phyloP scores from a whole-genome alignment of 2,797 vertebrate genomes.

The Labroides dimidiatus region DNA sequence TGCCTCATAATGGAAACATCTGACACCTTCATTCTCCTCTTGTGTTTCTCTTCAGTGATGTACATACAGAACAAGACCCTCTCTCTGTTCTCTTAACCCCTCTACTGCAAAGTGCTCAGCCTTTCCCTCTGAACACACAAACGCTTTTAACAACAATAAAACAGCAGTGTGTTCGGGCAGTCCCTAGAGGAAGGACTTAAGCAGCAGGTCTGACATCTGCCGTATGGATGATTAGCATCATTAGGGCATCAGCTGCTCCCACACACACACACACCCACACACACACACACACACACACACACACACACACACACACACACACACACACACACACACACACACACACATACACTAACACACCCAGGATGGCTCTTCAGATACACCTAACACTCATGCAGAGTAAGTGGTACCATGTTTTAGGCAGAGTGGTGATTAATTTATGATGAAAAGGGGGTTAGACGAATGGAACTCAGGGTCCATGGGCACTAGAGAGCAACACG shows the following conservation, averaged over 20 bases:
- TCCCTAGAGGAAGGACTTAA: conserved; percentile 55
- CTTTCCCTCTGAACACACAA: conserved; percentile 50
- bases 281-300: conserved; percentile 35
- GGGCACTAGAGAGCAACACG: conserved; percentile 32
- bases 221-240: conserved; percentile 75
- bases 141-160: conserved; percentile 63
- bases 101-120: neutral
- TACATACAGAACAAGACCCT: conserved; percentile 17
- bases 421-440: conserved; percentile 60
- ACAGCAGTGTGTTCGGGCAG: conserved; percentile 34
- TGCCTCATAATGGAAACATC: neutral
- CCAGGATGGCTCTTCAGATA: conserved; percentile 60
- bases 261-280: conserved; percentile 40
- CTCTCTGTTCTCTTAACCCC: conserved; percentile 17
- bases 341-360: conserved; percentile 31
- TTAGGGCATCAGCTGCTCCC: conserved; percentile 72
- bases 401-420: conserved; percentile 57
- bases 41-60: conserved; percentile 14
- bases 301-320: conserved; percentile 39
- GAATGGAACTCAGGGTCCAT: conserved; percentile 31
- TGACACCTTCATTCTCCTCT: conserved; percentile 1
- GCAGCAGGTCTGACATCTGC: conserved; percentile 66
- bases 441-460: conserved; percentile 56
- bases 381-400: conserved; percentile 52
- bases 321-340: conserved; percentile 41